Evolutionary conservation across 2,888 invertebrate genomes (phyloP).

Genomic region (Apocheima hispidaria): DNA sequence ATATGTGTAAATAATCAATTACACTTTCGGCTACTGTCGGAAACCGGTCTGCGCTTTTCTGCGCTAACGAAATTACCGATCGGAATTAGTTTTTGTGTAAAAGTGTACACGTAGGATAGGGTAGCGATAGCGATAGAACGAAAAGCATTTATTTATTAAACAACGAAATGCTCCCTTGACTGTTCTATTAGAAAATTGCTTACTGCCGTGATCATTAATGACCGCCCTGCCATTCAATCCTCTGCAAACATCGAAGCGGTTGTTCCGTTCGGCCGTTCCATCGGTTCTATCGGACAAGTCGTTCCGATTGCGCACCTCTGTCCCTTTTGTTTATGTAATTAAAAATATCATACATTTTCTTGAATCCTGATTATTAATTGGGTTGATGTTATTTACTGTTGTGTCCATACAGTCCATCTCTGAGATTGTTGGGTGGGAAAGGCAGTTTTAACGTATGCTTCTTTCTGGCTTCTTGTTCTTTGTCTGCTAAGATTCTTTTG

Average conservation of each 20-base stretch:
- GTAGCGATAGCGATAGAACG: not conserved
- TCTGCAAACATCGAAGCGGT: constrained; percentile 51
- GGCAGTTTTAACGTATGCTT: too few relatives aligned
- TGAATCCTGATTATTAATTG: constrained; percentile 22
- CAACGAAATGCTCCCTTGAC: constrained; percentile 39
- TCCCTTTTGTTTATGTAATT: constrained; percentile 46
- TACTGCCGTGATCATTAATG: constrained; percentile 50
- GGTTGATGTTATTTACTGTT: not conserved
- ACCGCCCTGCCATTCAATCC: constrained; percentile 48
- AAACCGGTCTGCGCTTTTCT: too few relatives aligned
- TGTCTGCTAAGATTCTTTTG: too few relatives aligned
- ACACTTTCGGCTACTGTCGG: too few relatives aligned
- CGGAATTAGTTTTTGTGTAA: too few relatives aligned
- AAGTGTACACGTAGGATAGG: too few relatives aligned
- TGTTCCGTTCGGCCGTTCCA: constrained; percentile 41
- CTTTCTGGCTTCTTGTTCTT: too few relatives aligned
- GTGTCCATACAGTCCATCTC: too few relatives aligned
- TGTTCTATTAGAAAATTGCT: constrained; percentile 53
- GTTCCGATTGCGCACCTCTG: constrained; percentile 46
- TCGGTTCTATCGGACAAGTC: constrained; percentile 37
- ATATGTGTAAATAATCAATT: too few relatives aligned
- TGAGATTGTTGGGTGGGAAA: too few relatives aligned
- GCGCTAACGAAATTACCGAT: too few relatives aligned
- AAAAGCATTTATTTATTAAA: constrained; percentile 42
- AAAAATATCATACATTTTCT: constrained; percentile 33